Percentiles rank a stretch among this genome's conserved stretches.
Conservation (phyloP, 1,140 invertebrate species). For the Subanguina moxae region DNA sequence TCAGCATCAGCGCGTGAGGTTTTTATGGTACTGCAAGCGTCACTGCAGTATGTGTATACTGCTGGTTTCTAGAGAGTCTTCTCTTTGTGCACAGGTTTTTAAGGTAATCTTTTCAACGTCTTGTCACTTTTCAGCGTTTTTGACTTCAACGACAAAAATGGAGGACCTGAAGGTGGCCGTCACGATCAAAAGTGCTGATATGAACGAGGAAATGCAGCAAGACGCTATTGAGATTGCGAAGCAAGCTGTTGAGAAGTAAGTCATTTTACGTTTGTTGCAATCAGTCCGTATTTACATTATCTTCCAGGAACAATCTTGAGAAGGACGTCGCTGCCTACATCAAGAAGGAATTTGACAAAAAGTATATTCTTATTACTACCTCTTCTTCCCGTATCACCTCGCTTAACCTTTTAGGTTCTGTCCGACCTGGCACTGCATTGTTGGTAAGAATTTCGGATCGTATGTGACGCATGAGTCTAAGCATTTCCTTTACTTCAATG, state of each 20-base stretch:
- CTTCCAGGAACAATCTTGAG: slow-evolving; percentile 80
- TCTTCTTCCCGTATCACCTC: too few relatives aligned
- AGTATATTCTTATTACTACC: slow-evolving; percentile 75
- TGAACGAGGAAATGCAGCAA: slow-evolving; percentile 99
- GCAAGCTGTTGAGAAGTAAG: slow-evolving; percentile 89
- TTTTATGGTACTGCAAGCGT: too few relatives aligned
- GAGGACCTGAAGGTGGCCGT: slow-evolving; percentile 64
- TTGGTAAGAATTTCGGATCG: slow-evolving; percentile 64
- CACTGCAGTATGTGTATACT: too few relatives aligned
- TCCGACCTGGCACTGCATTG: slow-evolving; percentile 71
- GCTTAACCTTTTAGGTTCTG: too few relatives aligned
- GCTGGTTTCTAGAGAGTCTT: too few relatives aligned
- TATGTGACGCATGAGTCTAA: slow-evolving; percentile 84
- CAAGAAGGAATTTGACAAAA: slow-evolving; percentile 97
- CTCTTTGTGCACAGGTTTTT: too few relatives aligned
- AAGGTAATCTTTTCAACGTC: too few relatives aligned
- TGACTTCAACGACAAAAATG: too few relatives aligned
- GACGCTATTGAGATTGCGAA: slow-evolving; percentile 98
- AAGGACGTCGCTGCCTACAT: slow-evolving; percentile 97
- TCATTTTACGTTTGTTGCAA: not conserved
- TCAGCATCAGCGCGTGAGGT: too few relatives aligned
- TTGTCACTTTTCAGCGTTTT: too few relatives aligned
- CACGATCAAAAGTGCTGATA: slow-evolving; percentile 99
- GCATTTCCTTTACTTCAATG: slow-evolving; percentile 94
- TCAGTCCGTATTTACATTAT: not conserved